Percentiles rank a stretch among this genome's conserved stretches.
Evolutionary conservation across 2,113 vertebrate genomes (phyloP).

Genomic region (Nothobranchius kuhntae): DNA sequence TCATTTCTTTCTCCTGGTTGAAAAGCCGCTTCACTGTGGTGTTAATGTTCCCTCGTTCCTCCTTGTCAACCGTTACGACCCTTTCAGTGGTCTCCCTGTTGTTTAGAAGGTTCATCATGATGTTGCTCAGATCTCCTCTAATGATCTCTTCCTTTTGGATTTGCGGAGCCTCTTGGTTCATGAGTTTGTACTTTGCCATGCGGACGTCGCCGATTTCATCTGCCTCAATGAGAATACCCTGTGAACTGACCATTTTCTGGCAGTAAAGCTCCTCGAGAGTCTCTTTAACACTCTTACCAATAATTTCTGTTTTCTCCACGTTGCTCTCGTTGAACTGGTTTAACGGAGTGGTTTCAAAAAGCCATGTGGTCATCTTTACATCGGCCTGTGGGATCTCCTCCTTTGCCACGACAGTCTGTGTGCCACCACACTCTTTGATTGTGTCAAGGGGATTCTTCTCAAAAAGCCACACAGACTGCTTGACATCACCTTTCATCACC

Average conservation of each 20-base stretch:
- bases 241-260: constrained; percentile 88
- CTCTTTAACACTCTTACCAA: constrained; percentile 88
- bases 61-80: constrained; percentile 79
- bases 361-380: constrained; percentile 90
- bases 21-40: constrained; percentile 86
- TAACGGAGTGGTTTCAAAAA: constrained; percentile 90
- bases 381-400: constrained; percentile 88
- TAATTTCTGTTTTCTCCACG: constrained; percentile 82
- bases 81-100: constrained; percentile 76
- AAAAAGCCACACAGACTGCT: constrained; percentile 92
- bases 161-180: constrained; percentile 85
- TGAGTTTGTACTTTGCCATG: constrained; percentile 91
- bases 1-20: constrained; percentile 78
- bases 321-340: constrained; percentile 84
- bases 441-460: constrained; percentile 87
- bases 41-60: constrained; percentile 87
- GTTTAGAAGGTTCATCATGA: constrained; percentile 89
- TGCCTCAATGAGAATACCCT: constrained; percentile 89
- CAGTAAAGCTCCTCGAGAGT: constrained; percentile 87
- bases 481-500: constrained; percentile 88
- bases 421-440: constrained; percentile 82
- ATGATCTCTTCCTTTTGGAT: constrained; percentile 89
- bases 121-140: constrained; percentile 84
- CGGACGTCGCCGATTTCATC: constrained; percentile 90
- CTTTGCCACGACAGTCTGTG: constrained; percentile 60